Evolutionary conservation across 2,797 vertebrate genomes (phyloP).

Genomic region (Oryzias dopingdopingensis): DNA sequence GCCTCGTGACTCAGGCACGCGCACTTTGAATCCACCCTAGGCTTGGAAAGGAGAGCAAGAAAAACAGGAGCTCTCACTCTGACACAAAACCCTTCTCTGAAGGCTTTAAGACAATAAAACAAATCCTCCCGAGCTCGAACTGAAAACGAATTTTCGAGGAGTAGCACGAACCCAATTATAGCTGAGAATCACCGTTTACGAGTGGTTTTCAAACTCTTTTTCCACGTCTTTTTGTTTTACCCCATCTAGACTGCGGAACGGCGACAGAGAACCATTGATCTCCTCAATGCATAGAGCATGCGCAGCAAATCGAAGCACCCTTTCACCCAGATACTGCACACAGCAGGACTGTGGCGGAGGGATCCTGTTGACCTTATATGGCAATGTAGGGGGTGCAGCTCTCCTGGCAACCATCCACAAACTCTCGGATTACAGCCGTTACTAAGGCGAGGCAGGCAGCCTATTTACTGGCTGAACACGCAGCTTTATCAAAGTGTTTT

Average conservation of each 20-base stretch:
- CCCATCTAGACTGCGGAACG: conserved; percentile 32
- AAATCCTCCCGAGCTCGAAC: background rate
- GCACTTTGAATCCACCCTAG: conserved; percentile 14
- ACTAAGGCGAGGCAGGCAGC: conserved; percentile 48
- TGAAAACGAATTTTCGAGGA: background rate
- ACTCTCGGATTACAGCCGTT: conserved; percentile 65
- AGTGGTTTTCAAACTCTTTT: conserved; percentile 1
- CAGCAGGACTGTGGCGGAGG: conserved; percentile 32
- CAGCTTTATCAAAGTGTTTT: conserved; percentile 26
- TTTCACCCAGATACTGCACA: conserved; percentile 56
- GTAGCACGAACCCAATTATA: too few relatives aligned
- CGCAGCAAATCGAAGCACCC: conserved; percentile 32
- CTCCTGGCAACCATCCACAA: conserved; percentile 66
- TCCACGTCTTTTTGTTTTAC: conserved; percentile 22
- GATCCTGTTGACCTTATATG: conserved; percentile 78
- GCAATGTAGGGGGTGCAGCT: conserved; percentile 59
- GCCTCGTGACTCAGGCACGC: conserved; percentile 53
- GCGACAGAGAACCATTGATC: conserved; percentile 6
- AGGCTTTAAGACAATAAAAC: background rate
- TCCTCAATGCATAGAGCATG: conserved; percentile 23
- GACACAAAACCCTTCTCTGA: background rate
- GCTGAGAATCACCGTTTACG: too few relatives aligned
- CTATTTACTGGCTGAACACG: conserved; percentile 26
- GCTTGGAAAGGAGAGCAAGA: conserved; percentile 26
- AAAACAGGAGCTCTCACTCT: conserved; percentile 55